phyloP scores from a whole-genome alignment of 2,888 invertebrate genomes.

The Lepidonotus clava region DNA sequence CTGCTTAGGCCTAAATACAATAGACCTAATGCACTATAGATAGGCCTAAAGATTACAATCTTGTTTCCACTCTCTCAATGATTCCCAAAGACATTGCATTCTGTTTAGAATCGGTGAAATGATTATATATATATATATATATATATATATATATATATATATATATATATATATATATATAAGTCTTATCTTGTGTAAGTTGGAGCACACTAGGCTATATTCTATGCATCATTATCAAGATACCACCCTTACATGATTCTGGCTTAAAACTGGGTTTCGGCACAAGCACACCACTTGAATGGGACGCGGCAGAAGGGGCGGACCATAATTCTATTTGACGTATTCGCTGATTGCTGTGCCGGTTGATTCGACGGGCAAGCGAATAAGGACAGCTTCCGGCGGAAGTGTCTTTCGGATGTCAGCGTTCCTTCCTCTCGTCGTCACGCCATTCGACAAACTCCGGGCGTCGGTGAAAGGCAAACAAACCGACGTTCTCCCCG shows the following conservation, averaged over 20 bases:
- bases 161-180: too few species aligned
- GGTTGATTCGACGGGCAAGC: neutral
- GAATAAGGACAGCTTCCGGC: slow-evolving; percentile 5
- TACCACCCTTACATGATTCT: neutral
- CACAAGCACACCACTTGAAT: neutral
- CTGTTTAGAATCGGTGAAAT: too few species aligned
- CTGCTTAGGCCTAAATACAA: too few species aligned
- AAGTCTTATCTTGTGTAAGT: too few species aligned
- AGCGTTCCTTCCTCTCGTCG: neutral
- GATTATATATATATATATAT: too few species aligned
- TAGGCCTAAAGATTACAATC: too few species aligned
- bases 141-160: too few species aligned
- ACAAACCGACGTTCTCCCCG: neutral
- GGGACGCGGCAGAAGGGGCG: neutral
- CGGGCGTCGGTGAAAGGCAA: neutral
- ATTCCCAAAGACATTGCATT: too few species aligned
- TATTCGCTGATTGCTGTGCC: slow-evolving; percentile 23
- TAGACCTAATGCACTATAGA: too few species aligned
- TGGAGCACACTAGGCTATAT: too few species aligned
- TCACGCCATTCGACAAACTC: slow-evolving; percentile 24
- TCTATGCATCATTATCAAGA: neutral
- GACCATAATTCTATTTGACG: slow-evolving; percentile 22
- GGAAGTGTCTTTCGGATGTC: slow-evolving; percentile 33
- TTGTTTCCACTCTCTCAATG: too few species aligned
- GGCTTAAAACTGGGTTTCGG: neutral